Evolutionary conservation across 2,797 vertebrate species (phyloP), one percentile per base, ranked within the genome.

Genomic region (Sebastes hubbsi): DNA sequence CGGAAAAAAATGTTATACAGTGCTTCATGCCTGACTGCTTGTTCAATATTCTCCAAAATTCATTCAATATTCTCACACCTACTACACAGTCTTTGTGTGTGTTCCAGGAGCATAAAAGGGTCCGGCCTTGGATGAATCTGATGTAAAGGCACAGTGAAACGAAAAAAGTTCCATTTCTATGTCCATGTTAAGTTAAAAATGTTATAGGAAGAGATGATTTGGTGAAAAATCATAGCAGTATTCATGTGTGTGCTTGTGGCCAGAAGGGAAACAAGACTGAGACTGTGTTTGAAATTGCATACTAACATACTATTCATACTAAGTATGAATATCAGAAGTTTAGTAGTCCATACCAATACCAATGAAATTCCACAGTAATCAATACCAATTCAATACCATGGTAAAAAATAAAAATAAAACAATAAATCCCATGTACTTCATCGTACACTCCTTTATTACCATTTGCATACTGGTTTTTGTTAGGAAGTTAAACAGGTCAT

Each of bases 21-120:
- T 34, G 18, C 76, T 38, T 75, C 36, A 69, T 63, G 70, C 49
- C 38, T 73, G 46, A 36, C 58, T 81, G 38, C 75, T 73, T 59
- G 30, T 79, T 78, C 20, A 32, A 63, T 81, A 77, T 73, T 74
- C 29, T 77, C 29, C n/a, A 46, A 71, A 52, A 65, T 72, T 67
- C 13, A 82, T 65, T 64, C 29, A 61, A 2, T 77, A 49, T 71
- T 69, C 58, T 74, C 24, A 18, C 8, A 74, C 14, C 7, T 12
- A 34, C 77, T 25, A 10, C 16, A 56, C 22, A 34, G 16, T 24
- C 10, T 9, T 25, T 52, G 24, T 69, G 13, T 25, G 30, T 55
- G 6, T 12, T 65, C 27, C 8, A 12, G 55, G 27, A 62, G 4
- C 24, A 42, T 11, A 42, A 20, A 30, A 8, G 7, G 8, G 10